Base-by-base conservation (phyloP, 2,113 vertebrate genomes). In the Lutjanus erythropterus region DNA sequence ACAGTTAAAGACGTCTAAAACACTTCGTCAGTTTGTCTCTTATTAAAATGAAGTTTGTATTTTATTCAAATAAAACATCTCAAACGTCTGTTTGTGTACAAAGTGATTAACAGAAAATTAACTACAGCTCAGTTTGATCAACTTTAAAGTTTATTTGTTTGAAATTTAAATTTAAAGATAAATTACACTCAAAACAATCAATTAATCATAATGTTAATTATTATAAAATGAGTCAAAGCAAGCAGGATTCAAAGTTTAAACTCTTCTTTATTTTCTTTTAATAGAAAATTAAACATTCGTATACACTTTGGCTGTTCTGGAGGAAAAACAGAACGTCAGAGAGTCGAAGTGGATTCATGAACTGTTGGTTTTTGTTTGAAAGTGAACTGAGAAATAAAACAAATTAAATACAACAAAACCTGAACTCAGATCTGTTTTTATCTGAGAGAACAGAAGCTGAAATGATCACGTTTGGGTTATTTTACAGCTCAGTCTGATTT, bases 241-340 rank as follows among this genome's bases (percentile, higher is more conserved):
- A 84, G 76, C 73, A 80, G 52, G 73, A 62, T 76, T 83, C 25
- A 71, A 88, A 81, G 79, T 78, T 78, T 58, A 53, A 84, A 81
- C 25, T 75, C 23, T 60, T 70, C 29, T 78, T 91, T 89, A 89
- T 87, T 91, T 83, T 69, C 75, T 81, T 62, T 75, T 59, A 59
- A 61, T 60, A 80, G 58, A 70, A 76, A 78, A 75, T 59, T 27
- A 27, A 71, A 79, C 80, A 75, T 69, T 64, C n/a, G n/a, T n/a
- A n/a, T 73, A 74, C 69, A 77, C 68, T 72, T 33, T 23, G 62
- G 53, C 10, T 25, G 50, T 56, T 64, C 41, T 14, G 29, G 29
- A 41, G 23, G 41, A 47, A 15, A 49, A 9, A 76, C 59, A 52
- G 35, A 11, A 14, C 1, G 19, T 19, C 41, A n/a, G 53, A 15